Evolutionary conservation across 2,888 invertebrate genomes (phyloP).

Genomic region (Conchocele bisecta): DNA sequence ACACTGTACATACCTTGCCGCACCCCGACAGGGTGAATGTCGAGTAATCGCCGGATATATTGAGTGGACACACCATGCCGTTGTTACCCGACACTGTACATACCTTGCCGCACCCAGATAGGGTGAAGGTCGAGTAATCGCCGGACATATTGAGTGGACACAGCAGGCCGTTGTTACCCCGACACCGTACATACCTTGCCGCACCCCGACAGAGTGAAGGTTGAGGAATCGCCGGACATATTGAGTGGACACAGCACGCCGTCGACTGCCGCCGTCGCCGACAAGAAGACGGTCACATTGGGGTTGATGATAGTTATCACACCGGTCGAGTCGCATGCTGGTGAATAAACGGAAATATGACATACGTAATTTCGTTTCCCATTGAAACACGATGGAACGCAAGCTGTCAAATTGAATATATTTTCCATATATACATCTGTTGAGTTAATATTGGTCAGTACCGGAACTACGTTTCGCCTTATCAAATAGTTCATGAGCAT

Average conservation of each 20-base stretch:
- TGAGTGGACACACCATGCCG: not conserved
- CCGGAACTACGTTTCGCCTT: no score
- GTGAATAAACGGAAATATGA: no score
- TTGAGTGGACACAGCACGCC: not conserved
- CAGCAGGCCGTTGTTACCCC: not conserved
- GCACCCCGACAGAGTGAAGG: not conserved
- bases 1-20: not conserved
- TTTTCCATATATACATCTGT: no score
- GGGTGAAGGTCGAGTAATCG: not conserved
- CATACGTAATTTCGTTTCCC: no score
- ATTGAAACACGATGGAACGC: no score
- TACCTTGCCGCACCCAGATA: slow-evolving; percentile 2
- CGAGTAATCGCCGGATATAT: not conserved
- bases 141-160: not conserved
- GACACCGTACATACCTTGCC: slow-evolving; percentile 3
- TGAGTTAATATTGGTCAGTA: no score
- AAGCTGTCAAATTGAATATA: no score
- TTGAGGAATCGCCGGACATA: not conserved
- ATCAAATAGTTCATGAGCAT: no score
- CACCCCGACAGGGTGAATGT: slow-evolving; percentile 1
- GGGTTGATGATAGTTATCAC: slow-evolving; percentile 1
- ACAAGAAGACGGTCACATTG: not conserved
- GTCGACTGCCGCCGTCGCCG: not conserved
- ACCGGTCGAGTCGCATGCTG: no score
- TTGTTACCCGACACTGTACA: not conserved